A percentile compares a stretch with the other conserved stretches of the same genome.
These are phyloP conservation scores for Mactra quadrangularis DNA, from an alignment of 1,140 invertebrate species.

Conservation along the genomic window DNA sequence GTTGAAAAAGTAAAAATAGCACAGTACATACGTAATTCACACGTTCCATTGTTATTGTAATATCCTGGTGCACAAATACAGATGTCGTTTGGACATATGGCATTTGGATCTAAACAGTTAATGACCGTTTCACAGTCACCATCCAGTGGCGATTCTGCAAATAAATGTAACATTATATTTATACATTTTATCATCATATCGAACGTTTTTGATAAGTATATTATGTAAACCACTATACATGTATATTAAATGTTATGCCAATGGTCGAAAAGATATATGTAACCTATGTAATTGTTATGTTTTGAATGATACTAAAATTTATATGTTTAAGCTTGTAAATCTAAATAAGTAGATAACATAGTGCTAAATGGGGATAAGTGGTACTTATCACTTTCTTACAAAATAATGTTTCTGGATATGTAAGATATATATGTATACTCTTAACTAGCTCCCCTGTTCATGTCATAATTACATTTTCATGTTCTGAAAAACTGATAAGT, in stretches of 20 bases:
- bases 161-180: too few species aligned
- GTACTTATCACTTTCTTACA: too few species aligned
- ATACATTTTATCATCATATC: too few species aligned
- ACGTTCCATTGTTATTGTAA: slow-evolving; percentile 2
- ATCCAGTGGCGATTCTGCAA: background rate
- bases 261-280: too few species aligned
- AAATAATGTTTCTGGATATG: background rate
- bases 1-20: too few species aligned
- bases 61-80: background rate
- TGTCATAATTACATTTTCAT: background rate
- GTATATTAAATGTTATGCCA: too few species aligned
- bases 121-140: background rate
- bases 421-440: background rate
- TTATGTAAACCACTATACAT: too few species aligned
- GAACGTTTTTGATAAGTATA: too few species aligned
- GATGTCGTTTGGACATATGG: background rate
- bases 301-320: too few species aligned
- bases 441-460: background rate
- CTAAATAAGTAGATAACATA: background rate
- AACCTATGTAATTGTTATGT: too few species aligned
- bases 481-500: background rate
- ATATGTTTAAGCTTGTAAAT: too few species aligned
- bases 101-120: background rate
- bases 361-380: background rate
- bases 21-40: slow-evolving; percentile 3